Conservation (phyloP, 2,888 invertebrate genomes). For the Drosophila greeni region DNA sequence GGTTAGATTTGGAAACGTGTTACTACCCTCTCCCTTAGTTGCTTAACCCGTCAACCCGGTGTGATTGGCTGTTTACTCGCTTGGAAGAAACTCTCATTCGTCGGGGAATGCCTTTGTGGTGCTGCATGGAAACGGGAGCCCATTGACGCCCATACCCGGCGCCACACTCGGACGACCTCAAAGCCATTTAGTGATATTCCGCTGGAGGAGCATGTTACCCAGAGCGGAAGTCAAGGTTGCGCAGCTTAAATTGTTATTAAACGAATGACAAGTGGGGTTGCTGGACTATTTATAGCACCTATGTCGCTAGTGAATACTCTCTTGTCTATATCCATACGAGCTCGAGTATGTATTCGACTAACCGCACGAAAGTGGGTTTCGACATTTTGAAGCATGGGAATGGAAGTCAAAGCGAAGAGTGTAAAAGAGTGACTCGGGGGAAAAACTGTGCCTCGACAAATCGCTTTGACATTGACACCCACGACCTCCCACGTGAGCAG, state of each 20-base stretch:
- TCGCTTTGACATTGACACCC: constrained; percentile 45
- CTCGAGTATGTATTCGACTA: no score
- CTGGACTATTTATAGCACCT: neutral
- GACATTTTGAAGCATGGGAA: neutral
- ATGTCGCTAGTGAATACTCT: neutral
- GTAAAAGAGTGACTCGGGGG: neutral
- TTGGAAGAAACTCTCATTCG: constrained; percentile 42
- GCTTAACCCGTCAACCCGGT: neutral
- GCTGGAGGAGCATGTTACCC: constrained; percentile 2
- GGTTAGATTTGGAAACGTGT: neutral
- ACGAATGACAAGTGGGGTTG: constrained; percentile 6
- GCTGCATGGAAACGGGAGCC: constrained; percentile 29
- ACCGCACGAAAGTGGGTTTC: constrained; percentile 1
- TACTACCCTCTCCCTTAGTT: neutral
- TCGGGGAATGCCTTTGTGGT: constrained; percentile 31
- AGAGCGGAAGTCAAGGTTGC: constrained; percentile 2
- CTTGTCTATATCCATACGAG: neutral
- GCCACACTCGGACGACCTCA: neutral
- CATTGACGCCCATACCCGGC: constrained; percentile 2
- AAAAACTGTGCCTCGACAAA: constrained; percentile 12
- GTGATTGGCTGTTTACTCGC: constrained; percentile 38
- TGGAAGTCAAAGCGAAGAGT: neutral
- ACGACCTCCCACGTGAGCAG: constrained; percentile 19
- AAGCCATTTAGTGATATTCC: neutral
- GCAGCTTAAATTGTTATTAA: constrained; percentile 7